Percentiles rank a stretch among this genome's conserved stretches.
phyloP scores from a whole-genome alignment of 2,888 invertebrate species.

The Sussaba pulchella region DNA sequence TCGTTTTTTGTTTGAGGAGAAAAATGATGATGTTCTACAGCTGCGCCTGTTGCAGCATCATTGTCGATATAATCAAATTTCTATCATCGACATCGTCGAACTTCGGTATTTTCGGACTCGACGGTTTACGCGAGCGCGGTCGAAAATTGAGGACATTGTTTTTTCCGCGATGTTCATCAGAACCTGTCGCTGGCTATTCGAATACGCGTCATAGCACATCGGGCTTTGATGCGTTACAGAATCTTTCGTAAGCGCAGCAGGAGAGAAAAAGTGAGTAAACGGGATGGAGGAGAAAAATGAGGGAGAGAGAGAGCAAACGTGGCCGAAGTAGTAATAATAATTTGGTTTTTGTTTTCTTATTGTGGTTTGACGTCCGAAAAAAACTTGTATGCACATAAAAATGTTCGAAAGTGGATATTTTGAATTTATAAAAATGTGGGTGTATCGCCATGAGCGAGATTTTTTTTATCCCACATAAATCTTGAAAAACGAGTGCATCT shows the following conservation, averaged over 20 bases:
- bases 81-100: conserved; percentile 12
- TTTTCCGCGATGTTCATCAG: conserved; percentile 18
- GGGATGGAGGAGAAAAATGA: too few relatives aligned
- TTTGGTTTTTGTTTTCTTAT: too few relatives aligned
- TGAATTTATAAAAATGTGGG: too few relatives aligned
- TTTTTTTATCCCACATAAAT: too few relatives aligned
- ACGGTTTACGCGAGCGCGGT: neutral
- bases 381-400: too few relatives aligned
- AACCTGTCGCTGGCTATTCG: conserved; percentile 4
- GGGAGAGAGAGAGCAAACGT: too few relatives aligned
- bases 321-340: too few relatives aligned
- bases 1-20: conserved; percentile 18
- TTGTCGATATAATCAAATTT: conserved; percentile 7
- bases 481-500: too few relatives aligned
- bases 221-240: neutral
- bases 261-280: too few relatives aligned
- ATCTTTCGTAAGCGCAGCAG: neutral
- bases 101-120: conserved; percentile 3
- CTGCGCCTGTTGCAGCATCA: neutral
- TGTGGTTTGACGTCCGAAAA: too few relatives aligned
- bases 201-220: conserved; percentile 11
- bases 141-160: conserved; percentile 35
- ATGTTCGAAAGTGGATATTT: too few relatives aligned
- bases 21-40: conserved; percentile 26
- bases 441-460: too few relatives aligned